Evolutionary conservation across 1,140 invertebrate genomes (phyloP).

Genomic region (Cephus cinctus): DNA sequence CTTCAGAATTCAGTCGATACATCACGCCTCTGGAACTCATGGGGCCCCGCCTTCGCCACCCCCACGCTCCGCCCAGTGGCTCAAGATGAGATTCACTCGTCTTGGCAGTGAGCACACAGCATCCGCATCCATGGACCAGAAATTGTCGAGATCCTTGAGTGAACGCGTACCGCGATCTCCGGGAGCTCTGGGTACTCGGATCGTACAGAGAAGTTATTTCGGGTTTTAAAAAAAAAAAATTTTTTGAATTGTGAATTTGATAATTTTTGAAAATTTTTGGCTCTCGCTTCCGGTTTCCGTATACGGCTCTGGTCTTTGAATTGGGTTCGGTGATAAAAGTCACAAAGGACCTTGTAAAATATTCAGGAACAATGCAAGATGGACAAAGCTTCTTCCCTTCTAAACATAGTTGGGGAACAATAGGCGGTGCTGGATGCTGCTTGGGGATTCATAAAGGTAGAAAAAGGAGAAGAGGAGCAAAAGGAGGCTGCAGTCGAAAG

Average conservation of each 20-base stretch:
- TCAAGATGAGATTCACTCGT: not conserved
- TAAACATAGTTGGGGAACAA: constrained; percentile 34
- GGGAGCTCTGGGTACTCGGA: too few relatives aligned
- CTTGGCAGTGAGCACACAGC: too few relatives aligned
- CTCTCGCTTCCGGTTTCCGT: too few relatives aligned
- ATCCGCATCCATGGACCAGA: too few relatives aligned
- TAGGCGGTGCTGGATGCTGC: constrained; percentile 20
- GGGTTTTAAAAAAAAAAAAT: too few relatives aligned
- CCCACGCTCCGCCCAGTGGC: constrained; percentile 44
- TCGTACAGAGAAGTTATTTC: too few relatives aligned
- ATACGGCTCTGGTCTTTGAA: too few relatives aligned
- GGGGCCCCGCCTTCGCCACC: constrained; percentile 44
- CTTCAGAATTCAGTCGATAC: constrained; percentile 51
- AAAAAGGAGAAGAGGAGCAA: constrained; percentile 18
- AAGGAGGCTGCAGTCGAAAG: constrained; percentile 13
- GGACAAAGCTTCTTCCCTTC: constrained; percentile 33
- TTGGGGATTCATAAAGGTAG: constrained; percentile 23
- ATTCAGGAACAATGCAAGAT: constrained; percentile 22
- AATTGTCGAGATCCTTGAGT: too few relatives aligned
- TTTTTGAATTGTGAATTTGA: too few relatives aligned
- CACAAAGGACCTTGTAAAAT: constrained; percentile 27
- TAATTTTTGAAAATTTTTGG: too few relatives aligned
- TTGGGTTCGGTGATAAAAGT: too few relatives aligned
- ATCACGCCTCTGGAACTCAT: constrained; percentile 48
- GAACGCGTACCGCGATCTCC: too few relatives aligned